Conservation (phyloP, 2,888 invertebrate species). For the Folsomia candida region DNA sequence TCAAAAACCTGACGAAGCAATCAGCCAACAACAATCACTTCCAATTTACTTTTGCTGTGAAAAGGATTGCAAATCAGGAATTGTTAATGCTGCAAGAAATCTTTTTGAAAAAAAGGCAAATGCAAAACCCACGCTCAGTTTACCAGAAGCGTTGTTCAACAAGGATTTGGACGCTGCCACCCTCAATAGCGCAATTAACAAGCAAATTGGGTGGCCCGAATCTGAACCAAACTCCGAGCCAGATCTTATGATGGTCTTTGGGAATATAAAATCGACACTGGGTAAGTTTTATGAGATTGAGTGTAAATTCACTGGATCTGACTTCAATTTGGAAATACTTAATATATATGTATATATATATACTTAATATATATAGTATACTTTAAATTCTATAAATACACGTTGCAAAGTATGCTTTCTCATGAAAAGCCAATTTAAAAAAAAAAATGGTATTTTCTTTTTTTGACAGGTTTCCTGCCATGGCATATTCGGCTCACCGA, state of each 20-base stretch:
- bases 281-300: no score
- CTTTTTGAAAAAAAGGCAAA: slow-evolving; percentile 22
- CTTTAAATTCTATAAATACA: no score
- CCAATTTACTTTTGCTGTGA: slow-evolving; percentile 40
- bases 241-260: slow-evolving; percentile 41
- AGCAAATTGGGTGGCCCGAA: slow-evolving; percentile 27
- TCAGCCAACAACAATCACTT: slow-evolving; percentile 15
- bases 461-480: slow-evolving; percentile 48
- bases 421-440: no score
- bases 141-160: no score
- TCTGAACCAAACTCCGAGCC: slow-evolving; percentile 36
- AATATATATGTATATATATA: no score
- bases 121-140: not conserved
- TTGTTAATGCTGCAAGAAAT: slow-evolving; percentile 35
- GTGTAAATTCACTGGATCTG: no score
- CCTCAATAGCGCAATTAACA: slow-evolving; percentile 32
- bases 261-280: slow-evolving; percentile 42
- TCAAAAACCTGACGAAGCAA: not conserved
- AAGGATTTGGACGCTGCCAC: not conserved
- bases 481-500: slow-evolving; percentile 48
- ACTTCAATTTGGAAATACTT: no score
- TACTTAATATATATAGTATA: no score
- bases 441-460: no score
- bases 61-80: slow-evolving; percentile 41
- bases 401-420: no score